phyloP scores from a whole-genome alignment of 2,113 vertebrate genomes.

The Hydrochoerus hydrochaeris region DNA sequence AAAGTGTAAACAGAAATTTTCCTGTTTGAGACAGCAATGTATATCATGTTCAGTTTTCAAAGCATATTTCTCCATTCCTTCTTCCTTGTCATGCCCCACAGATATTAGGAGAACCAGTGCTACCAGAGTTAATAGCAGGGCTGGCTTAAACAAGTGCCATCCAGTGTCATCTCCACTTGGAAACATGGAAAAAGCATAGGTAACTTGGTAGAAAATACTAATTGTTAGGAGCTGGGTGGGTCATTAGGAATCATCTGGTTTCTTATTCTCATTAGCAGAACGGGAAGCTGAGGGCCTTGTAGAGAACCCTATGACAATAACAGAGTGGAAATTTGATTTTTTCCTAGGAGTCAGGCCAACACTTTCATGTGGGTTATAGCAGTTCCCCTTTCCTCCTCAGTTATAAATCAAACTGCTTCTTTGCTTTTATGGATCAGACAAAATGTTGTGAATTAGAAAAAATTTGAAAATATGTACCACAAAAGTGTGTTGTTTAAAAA shows the following conservation, averaged over 20 bases:
- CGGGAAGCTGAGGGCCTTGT: background rate
- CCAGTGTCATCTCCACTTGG: background rate
- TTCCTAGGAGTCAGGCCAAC: background rate
- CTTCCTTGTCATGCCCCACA: background rate
- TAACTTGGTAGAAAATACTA: slow-evolving; percentile 35
- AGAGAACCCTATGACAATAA: background rate
- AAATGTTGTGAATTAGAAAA: background rate
- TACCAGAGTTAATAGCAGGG: background rate
- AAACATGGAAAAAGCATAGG: background rate
- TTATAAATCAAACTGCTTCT: slow-evolving; percentile 5
- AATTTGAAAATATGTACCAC: background rate
- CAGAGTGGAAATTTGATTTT: background rate
- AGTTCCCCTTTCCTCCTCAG: background rate
- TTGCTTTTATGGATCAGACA: background rate
- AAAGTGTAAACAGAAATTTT: slow-evolving; percentile 65
- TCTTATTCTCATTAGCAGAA: background rate
- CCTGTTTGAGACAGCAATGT: slow-evolving; percentile 61
- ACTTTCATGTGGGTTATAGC: slow-evolving; percentile 20
- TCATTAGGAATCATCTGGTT: background rate
- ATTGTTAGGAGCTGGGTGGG: background rate
- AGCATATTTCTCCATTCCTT: slow-evolving; percentile 33
- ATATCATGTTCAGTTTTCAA: slow-evolving; percentile 61
- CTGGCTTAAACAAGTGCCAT: background rate
- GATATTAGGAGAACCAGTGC: background rate
- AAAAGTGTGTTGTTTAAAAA: background rate